Base-by-base conservation (phyloP, 2,113 vertebrate species). In the Rostratula benghalensis region DNA sequence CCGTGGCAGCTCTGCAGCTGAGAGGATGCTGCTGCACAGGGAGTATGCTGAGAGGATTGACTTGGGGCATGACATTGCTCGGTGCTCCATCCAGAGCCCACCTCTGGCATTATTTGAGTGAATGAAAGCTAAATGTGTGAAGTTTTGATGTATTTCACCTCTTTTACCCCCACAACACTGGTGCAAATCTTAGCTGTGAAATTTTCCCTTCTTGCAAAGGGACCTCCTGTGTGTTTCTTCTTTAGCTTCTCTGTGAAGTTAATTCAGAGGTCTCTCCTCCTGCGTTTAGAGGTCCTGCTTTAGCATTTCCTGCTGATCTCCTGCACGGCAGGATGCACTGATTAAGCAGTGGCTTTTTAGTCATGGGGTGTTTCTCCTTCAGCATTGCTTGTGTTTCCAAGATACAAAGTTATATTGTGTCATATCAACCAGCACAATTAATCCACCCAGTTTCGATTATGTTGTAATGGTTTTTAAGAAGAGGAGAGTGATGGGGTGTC, bases 1-100 rank as follows among this genome's bases (percentile, higher is more conserved):
- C 10, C 1, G 0, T 1, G 8, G 73, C 71, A 70, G 67, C 20
- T 1, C 3, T 22, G 30, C 2, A 50, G 28, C 67, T 43, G 64
- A 23, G 59, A 0, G 46, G 20, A 20, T 15, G 71, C 23, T 68
- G 50, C 35, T 1, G 23, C 30, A 3, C 7, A 12, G 31, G 24
- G 19, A 35, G 28, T 17, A 4, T 13, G 25, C 41, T 46, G 4
- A 19, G 46, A 63, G 65, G 60, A 6, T 1, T n/a, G 54, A 14
- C 13, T 28, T n/a, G 54, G 59, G 88, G 4, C 37, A 5, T 11
- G 50, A 1, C 13, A 24, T 19, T 48, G 65, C 53, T 33, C 4
- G 37, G 24, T 64, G 54, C 31, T 91, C 70, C 51, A 37, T 71
- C 24, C 74, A 61, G 41, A 93, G 68, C 75, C 23, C 63, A 10